These are phyloP conservation scores for Onychorhynchus coronatus DNA, from an alignment of 2,113 vertebrate genomes.

Conservation along the genomic window DNA sequence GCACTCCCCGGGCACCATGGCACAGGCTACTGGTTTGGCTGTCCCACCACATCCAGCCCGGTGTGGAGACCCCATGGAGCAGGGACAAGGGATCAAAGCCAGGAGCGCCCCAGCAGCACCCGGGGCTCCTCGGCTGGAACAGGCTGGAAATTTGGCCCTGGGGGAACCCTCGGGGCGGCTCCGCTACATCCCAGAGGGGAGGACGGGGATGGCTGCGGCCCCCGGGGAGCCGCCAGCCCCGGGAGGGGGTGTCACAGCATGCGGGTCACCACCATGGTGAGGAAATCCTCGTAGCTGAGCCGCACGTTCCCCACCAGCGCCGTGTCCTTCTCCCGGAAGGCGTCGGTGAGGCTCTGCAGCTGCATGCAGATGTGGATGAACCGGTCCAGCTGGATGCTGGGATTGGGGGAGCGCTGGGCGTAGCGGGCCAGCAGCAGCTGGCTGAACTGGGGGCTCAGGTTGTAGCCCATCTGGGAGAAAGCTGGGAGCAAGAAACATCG, in stretches of 20 bases:
- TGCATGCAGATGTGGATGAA: conserved; percentile 96
- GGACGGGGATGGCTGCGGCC: rapidly evolving
- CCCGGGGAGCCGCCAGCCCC: background rate
- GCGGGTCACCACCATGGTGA: conserved; percentile 79
- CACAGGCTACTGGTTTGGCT: background rate
- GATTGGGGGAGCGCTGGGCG: conserved; percentile 8
- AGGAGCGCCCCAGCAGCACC: background rate
- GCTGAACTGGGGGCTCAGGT: conserved; percentile 91
- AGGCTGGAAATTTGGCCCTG: background rate
- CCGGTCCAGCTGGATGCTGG: conserved; percentile 87
- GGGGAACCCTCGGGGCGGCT: background rate
- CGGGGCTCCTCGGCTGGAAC: rapidly evolving
- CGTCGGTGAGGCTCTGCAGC: conserved; percentile 88
- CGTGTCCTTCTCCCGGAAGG: conserved; percentile 89
- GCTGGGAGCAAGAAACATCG: conserved; percentile 61
- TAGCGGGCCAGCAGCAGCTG: conserved; percentile 82
- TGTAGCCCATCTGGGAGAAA: conserved; percentile 94
- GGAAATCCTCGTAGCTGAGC: conserved; percentile 93
- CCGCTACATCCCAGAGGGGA: rapidly evolving
- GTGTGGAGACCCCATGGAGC: rapidly evolving
- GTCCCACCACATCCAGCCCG: background rate
- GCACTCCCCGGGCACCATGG: background rate
- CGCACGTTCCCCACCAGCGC: conserved; percentile 77
- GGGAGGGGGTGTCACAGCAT: conserved; percentile 76
- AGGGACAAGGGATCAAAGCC: background rate